Base-by-base conservation (phyloP, 2,113 vertebrate species). In the Cyanoramphus novaezelandiae region DNA sequence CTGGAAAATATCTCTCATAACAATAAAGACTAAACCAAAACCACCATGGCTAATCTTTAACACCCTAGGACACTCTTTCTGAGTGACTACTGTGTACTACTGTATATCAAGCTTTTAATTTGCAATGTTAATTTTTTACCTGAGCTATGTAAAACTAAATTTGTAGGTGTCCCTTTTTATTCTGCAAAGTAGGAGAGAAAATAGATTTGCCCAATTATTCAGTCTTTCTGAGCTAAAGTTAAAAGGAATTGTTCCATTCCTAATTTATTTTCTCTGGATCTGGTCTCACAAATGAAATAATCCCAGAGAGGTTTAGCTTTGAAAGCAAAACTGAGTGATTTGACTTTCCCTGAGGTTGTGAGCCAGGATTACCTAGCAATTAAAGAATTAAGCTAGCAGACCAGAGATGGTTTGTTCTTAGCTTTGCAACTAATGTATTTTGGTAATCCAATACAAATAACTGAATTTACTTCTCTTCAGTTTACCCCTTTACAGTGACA, bases 211-310 rank as follows among this genome's bases (percentile, higher is more conserved):
- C 28, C 6, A 39, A 49, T 75, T 78, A 62, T 78, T 92, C 43
- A 68, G 0, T 62, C 7, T 84, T 86, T 76, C 72, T 91, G 47
- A 94, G 15, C n/a, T 76, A 55, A 83, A 90, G 39, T 78, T 82
- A 65, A 93, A 90, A 94, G 35, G 11, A 25, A 67, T 84, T 95
- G 52, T 92, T 94, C 93, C 69, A 35, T 78, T 94, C 52, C 72
- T 71, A 60, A 62, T 8, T 92, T 94, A 81, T 96, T 96, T 96
- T 97, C 44, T 90, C 93, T 96, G 93, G 90, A 94, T 92, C 92
- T 96, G 52, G 21, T 75, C 93, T 96, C 82, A 88, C 35, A 94
- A 93, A 96, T 95, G 92, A 96, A 76, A 96, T 92, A 97, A 96
- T 94, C 62, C 82, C 88, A 86, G 35, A 62, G 88, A 92, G 77